phyloP scores from a whole-genome alignment of 1,140 invertebrate species.

The Habropoda laboriosa region DNA sequence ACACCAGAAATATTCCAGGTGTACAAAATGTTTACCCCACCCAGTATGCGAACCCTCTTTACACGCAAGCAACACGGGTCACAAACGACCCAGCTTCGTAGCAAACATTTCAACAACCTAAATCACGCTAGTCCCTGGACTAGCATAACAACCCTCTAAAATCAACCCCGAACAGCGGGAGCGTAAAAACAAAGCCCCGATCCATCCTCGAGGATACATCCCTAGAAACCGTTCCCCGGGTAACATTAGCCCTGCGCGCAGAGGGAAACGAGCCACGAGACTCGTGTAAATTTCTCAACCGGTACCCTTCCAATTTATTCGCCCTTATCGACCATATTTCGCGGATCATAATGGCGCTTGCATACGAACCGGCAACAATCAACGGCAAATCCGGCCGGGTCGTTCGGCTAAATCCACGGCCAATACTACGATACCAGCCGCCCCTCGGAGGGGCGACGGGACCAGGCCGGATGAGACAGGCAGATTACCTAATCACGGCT shows the following conservation, averaged over 20 bases:
- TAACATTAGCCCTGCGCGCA: too few species aligned
- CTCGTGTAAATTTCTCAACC: background rate
- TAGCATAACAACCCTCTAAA: background rate
- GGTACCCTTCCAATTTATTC: background rate
- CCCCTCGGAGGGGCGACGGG: constrained; percentile 6
- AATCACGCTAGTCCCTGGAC: background rate
- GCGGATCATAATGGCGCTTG: constrained; percentile 43
- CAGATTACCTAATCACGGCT: constrained; percentile 77
- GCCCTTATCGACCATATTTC: constrained; percentile 34
- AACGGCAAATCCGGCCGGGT: constrained; percentile 48
- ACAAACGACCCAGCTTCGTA: too few species aligned
- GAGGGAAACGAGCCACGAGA: too few species aligned
- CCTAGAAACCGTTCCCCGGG: background rate
- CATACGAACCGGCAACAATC: constrained; percentile 50
- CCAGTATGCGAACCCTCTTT: too few species aligned
- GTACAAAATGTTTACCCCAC: too few species aligned
- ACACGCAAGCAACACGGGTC: too few species aligned
- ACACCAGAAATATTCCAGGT: too few species aligned
- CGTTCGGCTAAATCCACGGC: constrained; percentile 52
- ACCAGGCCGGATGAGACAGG: constrained; percentile 64
- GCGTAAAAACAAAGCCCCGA: constrained; percentile 15
- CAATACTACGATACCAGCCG: constrained; percentile 40
- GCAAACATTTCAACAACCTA: too few species aligned
- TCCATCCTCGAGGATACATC: background rate
- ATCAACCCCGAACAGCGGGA: background rate